Conservation (phyloP, 2,113 vertebrate genomes). For the Dasyprocta punctata region DNA sequence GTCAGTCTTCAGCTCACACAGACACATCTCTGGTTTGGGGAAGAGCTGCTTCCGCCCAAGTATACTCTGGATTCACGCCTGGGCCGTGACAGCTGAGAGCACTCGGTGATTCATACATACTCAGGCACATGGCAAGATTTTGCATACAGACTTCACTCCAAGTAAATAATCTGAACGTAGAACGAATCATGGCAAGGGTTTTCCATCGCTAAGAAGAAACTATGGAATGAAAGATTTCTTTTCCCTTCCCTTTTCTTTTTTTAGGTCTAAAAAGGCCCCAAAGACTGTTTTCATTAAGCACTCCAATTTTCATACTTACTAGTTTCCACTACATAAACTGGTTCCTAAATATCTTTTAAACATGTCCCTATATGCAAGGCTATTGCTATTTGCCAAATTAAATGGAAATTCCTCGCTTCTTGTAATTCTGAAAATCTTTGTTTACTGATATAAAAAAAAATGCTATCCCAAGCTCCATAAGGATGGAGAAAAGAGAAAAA, state of each 20-base stretch:
- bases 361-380: not conserved
- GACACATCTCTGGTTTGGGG: not conserved
- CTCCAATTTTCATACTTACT: not conserved
- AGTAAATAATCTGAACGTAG: not conserved
- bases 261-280: not conserved
- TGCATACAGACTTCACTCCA: not conserved
- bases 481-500: not conserved
- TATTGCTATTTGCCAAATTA: not conserved
- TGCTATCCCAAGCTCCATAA: not conserved
- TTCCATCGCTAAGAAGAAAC: not conserved
- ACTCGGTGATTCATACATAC: not conserved
- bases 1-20: not conserved
- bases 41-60: not conserved
- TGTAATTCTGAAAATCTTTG: slow-evolving; percentile 49
- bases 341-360: not conserved
- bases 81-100: not conserved
- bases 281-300: slow-evolving; percentile 39
- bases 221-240: not conserved
- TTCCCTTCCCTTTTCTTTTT: not conserved
- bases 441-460: slow-evolving; percentile 12
- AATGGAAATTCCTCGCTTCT: not conserved
- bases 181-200: not conserved
- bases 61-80: not conserved
- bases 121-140: not conserved
- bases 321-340: not conserved